Percentiles rank a stretch among this genome's conserved stretches.
phyloP scores from a whole-genome alignment of 1,140 invertebrate genomes.

The Wasmannia auropunctata region DNA sequence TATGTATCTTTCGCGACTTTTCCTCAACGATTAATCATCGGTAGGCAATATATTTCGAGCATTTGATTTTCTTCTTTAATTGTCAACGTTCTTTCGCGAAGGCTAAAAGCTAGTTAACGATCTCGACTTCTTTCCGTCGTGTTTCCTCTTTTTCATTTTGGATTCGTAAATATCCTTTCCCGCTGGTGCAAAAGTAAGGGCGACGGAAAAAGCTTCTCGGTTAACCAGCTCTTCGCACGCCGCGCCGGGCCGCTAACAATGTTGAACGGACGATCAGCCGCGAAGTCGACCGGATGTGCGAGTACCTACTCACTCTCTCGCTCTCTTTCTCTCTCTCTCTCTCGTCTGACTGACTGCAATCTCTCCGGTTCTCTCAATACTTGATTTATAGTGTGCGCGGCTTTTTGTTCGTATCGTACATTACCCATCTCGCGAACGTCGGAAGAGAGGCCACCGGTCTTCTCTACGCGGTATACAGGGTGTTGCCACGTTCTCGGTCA shows the following conservation, averaged over 20 bases:
- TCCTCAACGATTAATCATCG: not conserved
- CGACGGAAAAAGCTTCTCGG: slow-evolving; percentile 17
- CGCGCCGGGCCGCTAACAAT: slow-evolving; percentile 35
- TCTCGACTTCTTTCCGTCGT: not conserved
- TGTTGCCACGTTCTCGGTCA: not conserved
- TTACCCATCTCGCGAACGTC: slow-evolving; percentile 54
- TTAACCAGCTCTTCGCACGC: slow-evolving; percentile 26
- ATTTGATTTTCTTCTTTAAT: slow-evolving; percentile 20
- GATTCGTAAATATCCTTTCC: slow-evolving; percentile 1
- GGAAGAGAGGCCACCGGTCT: slow-evolving; percentile 54
- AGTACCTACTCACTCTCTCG: slow-evolving; percentile 21
- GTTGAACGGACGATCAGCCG: slow-evolving; percentile 47
- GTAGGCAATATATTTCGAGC: not conserved
- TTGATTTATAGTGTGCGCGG: slow-evolving; percentile 49
- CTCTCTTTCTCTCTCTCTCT: too few species aligned
- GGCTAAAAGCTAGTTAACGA: not conserved
- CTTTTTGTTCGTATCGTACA: slow-evolving; percentile 54
- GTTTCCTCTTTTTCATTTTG: not conserved
- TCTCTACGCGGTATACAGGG: slow-evolving; percentile 32
- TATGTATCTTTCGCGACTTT: not conserved
- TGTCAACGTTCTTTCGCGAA: not conserved
- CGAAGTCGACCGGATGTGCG: slow-evolving; percentile 31
- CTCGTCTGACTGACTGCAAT: slow-evolving; percentile 53
- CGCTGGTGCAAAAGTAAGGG: slow-evolving; percentile 15
- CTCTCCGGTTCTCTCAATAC: slow-evolving; percentile 51